Base-by-base conservation (phyloP, 1,140 invertebrate genomes). In the Acyrthosiphon pisum region DNA sequence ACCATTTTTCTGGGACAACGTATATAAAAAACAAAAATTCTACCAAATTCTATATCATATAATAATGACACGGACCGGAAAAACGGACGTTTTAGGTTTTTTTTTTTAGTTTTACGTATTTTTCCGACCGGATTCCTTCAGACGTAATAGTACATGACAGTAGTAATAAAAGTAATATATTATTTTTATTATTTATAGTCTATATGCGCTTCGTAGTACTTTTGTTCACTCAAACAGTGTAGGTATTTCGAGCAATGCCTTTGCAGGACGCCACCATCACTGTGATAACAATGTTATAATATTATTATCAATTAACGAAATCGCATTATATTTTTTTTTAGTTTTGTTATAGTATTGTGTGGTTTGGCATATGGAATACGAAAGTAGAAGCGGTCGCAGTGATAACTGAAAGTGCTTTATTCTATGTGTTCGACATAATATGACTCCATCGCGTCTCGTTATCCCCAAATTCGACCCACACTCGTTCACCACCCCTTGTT, bases 121-220 rank as follows among this genome's bases (percentile, higher is more conserved):
- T 68, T 76, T n/a, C 60, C 60, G n/a, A n/a, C 60, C 60, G 60
- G 60, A 76, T 76, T 76, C 60, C 30, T 76, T 30, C n/a, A n/a
- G 60, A 76, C 60, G 60, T 76, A 76, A 76, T 76, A 76, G 30
- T n/a, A 76, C 60, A 35, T n/a, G 60, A 76, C 60, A 76, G n/a
- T 76, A 76, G n/a, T 76, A 76, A 76, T 76, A 76, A 76, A 76
- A 76, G 14, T 76, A 76, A 76, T 76, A 76, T 76, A 76, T 76
- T 76, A 76, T 76, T 76, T 68, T 76, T 76, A 76, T 76, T n/a
- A 76, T 76, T 76, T 76, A 76, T 76, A n/a, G 60, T 76, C 60
- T 76, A 23, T 20, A 60, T 76, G 30, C 14, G 60, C 30, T n/a
- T 35, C 30, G n/a, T 6, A n/a, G 60, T n/a, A 76, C 30, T 76